These are phyloP conservation scores for Pararge aegeria DNA, from an alignment of 1,140 invertebrate species.

Conservation along the genomic window DNA sequence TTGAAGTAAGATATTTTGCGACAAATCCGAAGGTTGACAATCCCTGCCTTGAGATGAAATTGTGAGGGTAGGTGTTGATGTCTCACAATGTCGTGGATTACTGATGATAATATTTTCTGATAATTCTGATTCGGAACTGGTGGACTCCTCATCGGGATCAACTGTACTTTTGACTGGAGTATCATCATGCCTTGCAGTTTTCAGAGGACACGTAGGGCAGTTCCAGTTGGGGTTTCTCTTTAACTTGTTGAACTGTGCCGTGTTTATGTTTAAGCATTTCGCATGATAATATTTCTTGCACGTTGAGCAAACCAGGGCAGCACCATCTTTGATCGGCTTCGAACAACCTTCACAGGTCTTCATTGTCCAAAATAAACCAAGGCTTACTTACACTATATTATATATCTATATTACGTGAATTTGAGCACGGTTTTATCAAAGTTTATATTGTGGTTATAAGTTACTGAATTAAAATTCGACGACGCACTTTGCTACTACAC, in stretches of 20 bases:
- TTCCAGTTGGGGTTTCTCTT: background rate
- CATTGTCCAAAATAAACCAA: too few species aligned
- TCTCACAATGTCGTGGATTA: background rate
- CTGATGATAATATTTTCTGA: background rate
- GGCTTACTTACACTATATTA: too few species aligned
- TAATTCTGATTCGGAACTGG: background rate
- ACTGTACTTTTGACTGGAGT: background rate
- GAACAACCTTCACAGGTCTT: background rate
- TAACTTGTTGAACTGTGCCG: background rate
- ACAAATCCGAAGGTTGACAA: background rate
- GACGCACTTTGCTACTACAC: too few species aligned
- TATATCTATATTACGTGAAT: too few species aligned
- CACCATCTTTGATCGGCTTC: background rate
- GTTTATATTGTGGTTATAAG: too few species aligned
- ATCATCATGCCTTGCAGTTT: background rate
- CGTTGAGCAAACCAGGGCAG: background rate
- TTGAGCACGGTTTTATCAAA: too few species aligned
- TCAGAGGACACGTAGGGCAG: background rate
- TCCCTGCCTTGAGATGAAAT: too few species aligned
- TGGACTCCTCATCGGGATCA: background rate
- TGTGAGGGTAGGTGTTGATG: background rate
- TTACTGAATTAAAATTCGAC: too few species aligned
- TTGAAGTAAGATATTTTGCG: background rate
- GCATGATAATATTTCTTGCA: background rate
- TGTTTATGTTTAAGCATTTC: background rate